phyloP scores from a whole-genome alignment of 2,888 invertebrate genomes.

The Plebejus melissa region DNA sequence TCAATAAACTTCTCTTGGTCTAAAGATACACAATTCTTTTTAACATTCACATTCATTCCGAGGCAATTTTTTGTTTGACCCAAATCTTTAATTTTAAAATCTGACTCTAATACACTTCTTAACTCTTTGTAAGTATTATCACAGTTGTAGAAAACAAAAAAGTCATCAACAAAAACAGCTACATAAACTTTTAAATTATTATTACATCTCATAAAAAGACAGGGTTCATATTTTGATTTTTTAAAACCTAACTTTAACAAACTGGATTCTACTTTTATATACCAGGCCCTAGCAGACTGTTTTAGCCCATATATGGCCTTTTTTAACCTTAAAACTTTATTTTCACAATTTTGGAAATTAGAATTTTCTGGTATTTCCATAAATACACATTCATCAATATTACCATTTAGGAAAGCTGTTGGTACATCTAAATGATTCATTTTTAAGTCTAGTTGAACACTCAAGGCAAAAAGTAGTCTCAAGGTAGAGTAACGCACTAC shows the following conservation, averaged over 20 bases:
- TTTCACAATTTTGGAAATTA: background rate
- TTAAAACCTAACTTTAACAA: background rate
- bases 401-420: conserved; percentile 3
- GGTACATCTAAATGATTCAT: conserved; percentile 4
- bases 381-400: background rate
- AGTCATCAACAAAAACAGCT: background rate
- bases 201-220: background rate
- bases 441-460: background rate
- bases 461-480: background rate
- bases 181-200: background rate
- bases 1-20: background rate
- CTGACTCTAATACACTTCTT: background rate
- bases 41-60: background rate
- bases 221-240: background rate
- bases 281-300: conserved; percentile 1
- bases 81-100: conserved; percentile 9
- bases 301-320: background rate
- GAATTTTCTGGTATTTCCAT: background rate
- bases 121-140: background rate
- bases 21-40: background rate
- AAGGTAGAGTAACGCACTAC: background rate
- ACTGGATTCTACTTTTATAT: background rate
- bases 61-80: background rate
- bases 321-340: background rate
- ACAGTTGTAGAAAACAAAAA: background rate